Evolutionary conservation across 2,113 vertebrate genomes (phyloP).

Genomic region (Pteronura brasiliensis): DNA sequence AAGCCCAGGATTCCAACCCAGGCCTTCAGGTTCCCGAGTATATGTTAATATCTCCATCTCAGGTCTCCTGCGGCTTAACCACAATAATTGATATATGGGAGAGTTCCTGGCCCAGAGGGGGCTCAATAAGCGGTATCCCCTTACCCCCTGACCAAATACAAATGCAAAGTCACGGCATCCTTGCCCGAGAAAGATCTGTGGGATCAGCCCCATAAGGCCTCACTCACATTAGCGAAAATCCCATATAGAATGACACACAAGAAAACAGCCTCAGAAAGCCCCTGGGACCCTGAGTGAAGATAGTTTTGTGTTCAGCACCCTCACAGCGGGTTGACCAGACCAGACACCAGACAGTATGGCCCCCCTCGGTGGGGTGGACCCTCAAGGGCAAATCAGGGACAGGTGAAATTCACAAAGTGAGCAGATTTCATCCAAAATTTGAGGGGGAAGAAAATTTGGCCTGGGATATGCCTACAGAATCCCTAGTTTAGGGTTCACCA

Average conservation of each 20-base stretch:
- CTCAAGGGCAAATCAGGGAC: background rate
- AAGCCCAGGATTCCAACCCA: background rate
- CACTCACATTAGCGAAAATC: background rate
- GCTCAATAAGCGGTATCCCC: background rate
- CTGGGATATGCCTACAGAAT: background rate
- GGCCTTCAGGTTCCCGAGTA: background rate
- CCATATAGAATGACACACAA: background rate
- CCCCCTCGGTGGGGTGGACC: background rate
- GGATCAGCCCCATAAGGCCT: background rate
- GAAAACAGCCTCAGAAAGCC: background rate
- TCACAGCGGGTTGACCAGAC: background rate
- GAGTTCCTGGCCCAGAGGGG: background rate
- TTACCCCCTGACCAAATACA: background rate
- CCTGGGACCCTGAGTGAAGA: background rate
- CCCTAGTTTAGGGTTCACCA: background rate
- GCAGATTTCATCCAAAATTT: background rate
- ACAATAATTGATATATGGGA: background rate
- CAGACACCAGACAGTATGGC: no score
- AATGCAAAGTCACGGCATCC: background rate
- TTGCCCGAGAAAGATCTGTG: background rate
- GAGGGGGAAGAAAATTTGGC: background rate
- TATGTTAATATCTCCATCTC: background rate
- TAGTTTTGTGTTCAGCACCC: background rate
- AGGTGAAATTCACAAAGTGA: background rate
- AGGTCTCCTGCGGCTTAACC: background rate